Evolutionary conservation across 2,888 invertebrate species (phyloP).

Genomic region (Synergus itoensis): DNA sequence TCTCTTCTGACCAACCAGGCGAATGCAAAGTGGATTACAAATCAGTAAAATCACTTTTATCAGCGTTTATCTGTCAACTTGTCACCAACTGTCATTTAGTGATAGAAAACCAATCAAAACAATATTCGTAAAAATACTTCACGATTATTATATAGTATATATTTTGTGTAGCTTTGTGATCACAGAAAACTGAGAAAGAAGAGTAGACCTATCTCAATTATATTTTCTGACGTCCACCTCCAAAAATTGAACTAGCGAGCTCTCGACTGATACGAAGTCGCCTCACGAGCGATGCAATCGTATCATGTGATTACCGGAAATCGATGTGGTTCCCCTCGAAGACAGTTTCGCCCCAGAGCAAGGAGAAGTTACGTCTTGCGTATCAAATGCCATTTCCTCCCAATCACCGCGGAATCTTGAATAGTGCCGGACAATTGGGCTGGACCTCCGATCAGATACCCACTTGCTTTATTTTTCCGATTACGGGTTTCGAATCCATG

Average conservation of each 20-base stretch:
- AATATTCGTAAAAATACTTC: no score
- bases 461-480: slow-evolving; percentile 21
- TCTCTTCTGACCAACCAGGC: neutral
- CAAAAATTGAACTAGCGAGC: slow-evolving; percentile 1
- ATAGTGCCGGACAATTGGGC: slow-evolving; percentile 36
- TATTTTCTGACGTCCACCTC: neutral
- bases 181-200: neutral
- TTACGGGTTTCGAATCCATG: slow-evolving; percentile 7
- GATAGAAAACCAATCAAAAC: no score
- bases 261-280: slow-evolving; percentile 24
- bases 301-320: slow-evolving; percentile 52
- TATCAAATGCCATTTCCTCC: slow-evolving; percentile 51
- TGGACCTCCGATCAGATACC: slow-evolving; percentile 20
- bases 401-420: slow-evolving; percentile 41
- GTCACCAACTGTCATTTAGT: no score
- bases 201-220: neutral
- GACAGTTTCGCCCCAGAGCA: slow-evolving; percentile 42
- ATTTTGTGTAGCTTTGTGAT: neutral
- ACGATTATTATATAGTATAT: no score
- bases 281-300: slow-evolving; percentile 48
- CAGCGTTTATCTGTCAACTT: no score
- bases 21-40: neutral
- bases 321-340: slow-evolving; percentile 49
- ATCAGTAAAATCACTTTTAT: neutral
- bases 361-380: slow-evolving; percentile 53